Percentiles rank a stretch among this genome's conserved stretches.
These are phyloP conservation scores for Cryptoblepharus egeriae DNA, from an alignment of 2,797 vertebrate species.

Conservation along the genomic window DNA sequence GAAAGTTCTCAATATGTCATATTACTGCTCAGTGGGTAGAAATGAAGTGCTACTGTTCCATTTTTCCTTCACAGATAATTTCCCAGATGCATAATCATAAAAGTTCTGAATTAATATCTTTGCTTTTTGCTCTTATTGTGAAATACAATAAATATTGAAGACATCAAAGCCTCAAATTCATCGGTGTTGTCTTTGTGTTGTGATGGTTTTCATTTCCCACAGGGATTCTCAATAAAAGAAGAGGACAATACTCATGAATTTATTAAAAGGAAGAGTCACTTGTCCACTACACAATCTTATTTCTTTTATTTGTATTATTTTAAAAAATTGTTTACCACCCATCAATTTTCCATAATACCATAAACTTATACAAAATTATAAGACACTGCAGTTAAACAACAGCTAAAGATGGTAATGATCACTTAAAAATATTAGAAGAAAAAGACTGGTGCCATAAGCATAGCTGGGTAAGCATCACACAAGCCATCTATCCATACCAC, in stretches of 20 bases:
- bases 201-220: conserved; percentile 9
- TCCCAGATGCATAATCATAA: conserved; percentile 59
- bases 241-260: background rate
- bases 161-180: conserved; percentile 46
- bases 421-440: too few species aligned
- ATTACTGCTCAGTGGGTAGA: conserved; percentile 5
- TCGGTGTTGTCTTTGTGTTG: conserved; percentile 22
- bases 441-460: too few species aligned
- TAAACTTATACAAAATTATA: too few species aligned
- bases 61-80: conserved; percentile 65
- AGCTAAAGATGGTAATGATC: too few species aligned
- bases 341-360: too few species aligned
- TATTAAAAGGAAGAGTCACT: conserved; percentile 3
- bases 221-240: background rate
- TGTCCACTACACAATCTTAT: background rate
- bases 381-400: too few species aligned
- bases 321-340: too few species aligned
- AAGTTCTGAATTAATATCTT: conserved; percentile 54
- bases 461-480: too few species aligned
- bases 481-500: too few species aligned
- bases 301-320: too few species aligned
- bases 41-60: conserved; percentile 52
- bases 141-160: conserved; percentile 39
- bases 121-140: conserved; percentile 33
- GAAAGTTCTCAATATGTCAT: conserved; percentile 33